Evolutionary conservation across 2,113 vertebrate genomes (phyloP), one percentile per base, ranked within the genome.

Genomic region (Caretta caretta): DNA sequence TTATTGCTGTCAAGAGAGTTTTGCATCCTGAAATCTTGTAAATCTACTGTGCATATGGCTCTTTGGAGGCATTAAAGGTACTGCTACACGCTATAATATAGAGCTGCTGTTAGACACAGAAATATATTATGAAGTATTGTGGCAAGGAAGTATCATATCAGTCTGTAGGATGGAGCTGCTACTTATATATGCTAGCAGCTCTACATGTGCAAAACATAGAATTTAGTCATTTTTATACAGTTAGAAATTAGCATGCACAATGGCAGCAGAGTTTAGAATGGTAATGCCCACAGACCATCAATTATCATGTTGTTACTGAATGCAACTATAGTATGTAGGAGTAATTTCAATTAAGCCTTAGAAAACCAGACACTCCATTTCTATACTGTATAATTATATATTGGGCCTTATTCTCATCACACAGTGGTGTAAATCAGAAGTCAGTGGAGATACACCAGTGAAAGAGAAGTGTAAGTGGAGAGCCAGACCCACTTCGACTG

Each of bases 221-320:
- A 91, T 72, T 12, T 6, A 90, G 86, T 48, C 17, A 75, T 81
- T 81, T 94, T 95, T 62, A 87, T 92, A 93, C 57, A 85, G 65
- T 85, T 24, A 88, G 84, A 90, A 96, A 85, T 81, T 75, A 62
- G 50, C 83, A 87, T 91, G 95, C n/a, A 56, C 96, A 95, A 92
- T 11, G 85, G 93, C 65, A 93, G 56, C 78, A 95, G 90, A 82
- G 91, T 95, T 94, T 97, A 92, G 94, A 96, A 88, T 94, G 84
- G 93, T 96, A 95, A 97, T 46, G 42, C 46, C 42, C 22, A 78
- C 10, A 95, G 75, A 81, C 89, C 91, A 79, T 85, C 94, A 90
- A 83, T 81, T 85, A 87, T 29, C 81, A 83, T 38, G 14, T 65
- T 83, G n/a, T 88, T 96, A 94, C 89, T 87, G 84, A 93, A 95